A percentile compares a stretch with the other conserved stretches of the same genome.
phyloP scores from a whole-genome alignment of 2,113 vertebrate genomes.

The Sardina pilchardus region DNA sequence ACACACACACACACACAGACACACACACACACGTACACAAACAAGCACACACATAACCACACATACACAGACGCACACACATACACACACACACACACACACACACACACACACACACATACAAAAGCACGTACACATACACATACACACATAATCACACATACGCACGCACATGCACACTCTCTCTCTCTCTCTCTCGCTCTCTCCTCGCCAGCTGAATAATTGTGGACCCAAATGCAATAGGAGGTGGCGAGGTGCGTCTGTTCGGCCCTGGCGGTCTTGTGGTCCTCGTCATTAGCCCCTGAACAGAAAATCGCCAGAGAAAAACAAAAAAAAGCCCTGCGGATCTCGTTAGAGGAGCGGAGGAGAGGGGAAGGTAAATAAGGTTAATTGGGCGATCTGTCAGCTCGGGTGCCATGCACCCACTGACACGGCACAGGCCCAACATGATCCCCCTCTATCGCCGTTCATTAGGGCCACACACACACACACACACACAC shows the following conservation, averaged over 20 bases:
- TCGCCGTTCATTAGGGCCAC: conserved; percentile 62
- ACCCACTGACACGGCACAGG: conserved; percentile 64
- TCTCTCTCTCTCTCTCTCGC: too few species aligned
- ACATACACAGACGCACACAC: too few species aligned
- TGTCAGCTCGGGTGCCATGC: conserved; percentile 71
- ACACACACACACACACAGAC: not conserved
- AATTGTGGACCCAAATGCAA: conserved; percentile 60
- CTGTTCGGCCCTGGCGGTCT: conserved; percentile 50
- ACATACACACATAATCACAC: not conserved
- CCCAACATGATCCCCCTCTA: conserved; percentile 55
- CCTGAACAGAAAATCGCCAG: not conserved
- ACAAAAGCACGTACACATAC: too few species aligned
- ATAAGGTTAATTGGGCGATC: conserved; percentile 81
- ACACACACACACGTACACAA: not conserved
- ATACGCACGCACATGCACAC: not conserved
- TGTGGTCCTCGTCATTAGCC: conserved; percentile 64
- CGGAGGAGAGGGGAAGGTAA: conserved; percentile 64
- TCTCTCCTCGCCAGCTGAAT: conserved; percentile 61
- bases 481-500: conserved; percentile 11
- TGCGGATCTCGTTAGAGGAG: conserved; percentile 76
- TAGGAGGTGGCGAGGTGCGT: conserved; percentile 46
- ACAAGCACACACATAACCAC: too few species aligned
- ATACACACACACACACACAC: too few species aligned
- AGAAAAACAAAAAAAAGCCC: conserved; percentile 62
- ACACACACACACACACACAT: too few species aligned